These are phyloP conservation scores for Cinara cedri DNA, from an alignment of 2,888 invertebrate genomes.

Conservation along the genomic window DNA sequence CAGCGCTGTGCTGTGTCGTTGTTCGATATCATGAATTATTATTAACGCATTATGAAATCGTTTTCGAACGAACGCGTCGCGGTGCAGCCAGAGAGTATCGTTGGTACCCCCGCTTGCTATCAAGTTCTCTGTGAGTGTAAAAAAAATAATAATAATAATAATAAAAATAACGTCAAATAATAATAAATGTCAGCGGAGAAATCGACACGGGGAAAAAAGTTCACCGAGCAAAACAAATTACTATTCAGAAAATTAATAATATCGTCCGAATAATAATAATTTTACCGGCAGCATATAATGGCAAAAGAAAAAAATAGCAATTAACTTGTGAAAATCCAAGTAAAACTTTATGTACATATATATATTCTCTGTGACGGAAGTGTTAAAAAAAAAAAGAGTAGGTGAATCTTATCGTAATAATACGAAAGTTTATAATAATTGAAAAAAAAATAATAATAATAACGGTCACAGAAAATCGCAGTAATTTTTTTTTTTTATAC, in stretches of 20 bases:
- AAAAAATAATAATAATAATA: not conserved
- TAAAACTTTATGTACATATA: no score
- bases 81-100: not conserved
- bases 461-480: not conserved
- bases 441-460: constrained; percentile 10
- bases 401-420: constrained; percentile 32
- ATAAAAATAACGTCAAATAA: constrained; percentile 18
- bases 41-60: not conserved
- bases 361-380: constrained; percentile 9
- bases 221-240: constrained; percentile 21
- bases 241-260: constrained; percentile 50
- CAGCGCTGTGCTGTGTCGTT: not conserved
- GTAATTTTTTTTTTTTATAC: constrained; percentile 15
- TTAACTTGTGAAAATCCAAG: constrained; percentile 38
- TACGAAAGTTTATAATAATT: constrained; percentile 7
- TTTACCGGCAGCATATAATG: not conserved
- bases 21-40: constrained; percentile 11
- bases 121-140: no score
- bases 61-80: not conserved
- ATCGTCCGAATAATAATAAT: not conserved
- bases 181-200: constrained; percentile 16
- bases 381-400: no score
- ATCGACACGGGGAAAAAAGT: constrained; percentile 12
- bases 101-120: no score
- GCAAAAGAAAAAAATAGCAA: constrained; percentile 16